These are phyloP conservation scores for Scartelaos histophorus DNA, from an alignment of 2,113 vertebrate species.

Conservation along the genomic window DNA sequence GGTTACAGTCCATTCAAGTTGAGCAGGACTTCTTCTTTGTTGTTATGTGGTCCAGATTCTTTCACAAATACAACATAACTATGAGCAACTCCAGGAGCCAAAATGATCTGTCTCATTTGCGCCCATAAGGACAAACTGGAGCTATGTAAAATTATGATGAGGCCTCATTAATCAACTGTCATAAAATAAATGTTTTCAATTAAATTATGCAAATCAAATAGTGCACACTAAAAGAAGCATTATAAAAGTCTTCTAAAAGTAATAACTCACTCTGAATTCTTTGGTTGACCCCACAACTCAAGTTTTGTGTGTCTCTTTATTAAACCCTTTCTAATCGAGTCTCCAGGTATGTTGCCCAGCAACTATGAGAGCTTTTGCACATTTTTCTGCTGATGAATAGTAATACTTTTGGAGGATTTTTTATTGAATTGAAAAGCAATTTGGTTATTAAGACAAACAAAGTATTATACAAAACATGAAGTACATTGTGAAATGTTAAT, in stretches of 20 bases:
- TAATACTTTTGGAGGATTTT: neutral
- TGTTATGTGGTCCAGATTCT: neutral
- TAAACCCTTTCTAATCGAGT: neutral
- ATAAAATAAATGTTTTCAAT: neutral
- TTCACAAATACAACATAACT: neutral
- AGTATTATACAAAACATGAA: slow-evolving; percentile 9
- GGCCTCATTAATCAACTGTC: neutral
- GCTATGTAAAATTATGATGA: neutral
- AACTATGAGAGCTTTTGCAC: neutral
- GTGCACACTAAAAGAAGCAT: neutral
- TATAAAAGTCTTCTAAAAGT: neutral
- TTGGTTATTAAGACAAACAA: slow-evolving; percentile 7
- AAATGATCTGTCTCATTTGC: neutral
- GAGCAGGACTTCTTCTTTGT: slow-evolving; percentile 12
- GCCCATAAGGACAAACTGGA: neutral
- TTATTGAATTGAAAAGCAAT: neutral
- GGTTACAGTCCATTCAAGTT: slow-evolving; percentile 54
- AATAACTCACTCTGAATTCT: neutral
- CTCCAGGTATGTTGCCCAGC: neutral
- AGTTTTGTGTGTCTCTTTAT: neutral
- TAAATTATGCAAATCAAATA: neutral
- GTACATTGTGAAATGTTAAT: neutral
- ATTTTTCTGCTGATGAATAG: neutral
- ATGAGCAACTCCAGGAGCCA: neutral
- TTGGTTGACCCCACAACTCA: neutral